phyloP scores from a whole-genome alignment of 2,113 vertebrate genomes.

The Cinclus mexicanus region DNA sequence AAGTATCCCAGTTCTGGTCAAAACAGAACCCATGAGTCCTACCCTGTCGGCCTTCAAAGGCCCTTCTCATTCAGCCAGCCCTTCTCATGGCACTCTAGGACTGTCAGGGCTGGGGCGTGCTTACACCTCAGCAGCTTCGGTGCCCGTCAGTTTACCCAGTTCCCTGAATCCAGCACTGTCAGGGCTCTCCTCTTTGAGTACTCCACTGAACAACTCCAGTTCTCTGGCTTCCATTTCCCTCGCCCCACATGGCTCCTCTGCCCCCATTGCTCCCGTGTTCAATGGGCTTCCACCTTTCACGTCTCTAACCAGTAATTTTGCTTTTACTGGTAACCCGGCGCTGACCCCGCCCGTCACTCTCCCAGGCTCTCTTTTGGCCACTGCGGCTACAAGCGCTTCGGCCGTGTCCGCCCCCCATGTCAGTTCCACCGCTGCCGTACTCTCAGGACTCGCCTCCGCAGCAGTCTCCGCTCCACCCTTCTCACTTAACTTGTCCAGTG shows the following conservation, averaged over 20 bases:
- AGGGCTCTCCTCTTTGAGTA: slow-evolving; percentile 68
- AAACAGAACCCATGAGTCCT: slow-evolving; percentile 83
- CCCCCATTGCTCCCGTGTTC: slow-evolving; percentile 78
- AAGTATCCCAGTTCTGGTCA: slow-evolving; percentile 68
- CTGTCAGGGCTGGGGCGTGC: slow-evolving; percentile 78
- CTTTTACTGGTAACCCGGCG: slow-evolving; percentile 69
- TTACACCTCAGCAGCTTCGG: slow-evolving; percentile 79
- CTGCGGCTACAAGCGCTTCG: slow-evolving; percentile 60
- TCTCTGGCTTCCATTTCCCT: slow-evolving; percentile 73
- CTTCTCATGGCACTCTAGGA: slow-evolving; percentile 80
- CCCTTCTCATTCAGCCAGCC: slow-evolving; percentile 81
- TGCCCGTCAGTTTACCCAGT: slow-evolving; percentile 82
- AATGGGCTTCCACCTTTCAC: slow-evolving; percentile 86
- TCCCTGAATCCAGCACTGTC: slow-evolving; percentile 73
- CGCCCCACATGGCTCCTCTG: slow-evolving; percentile 66
- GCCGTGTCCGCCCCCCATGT: slow-evolving; percentile 45
- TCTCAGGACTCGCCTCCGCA: slow-evolving; percentile 78
- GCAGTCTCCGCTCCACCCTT: slow-evolving; percentile 79
- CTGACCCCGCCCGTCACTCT: slow-evolving; percentile 72
- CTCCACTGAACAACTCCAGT: slow-evolving; percentile 66
- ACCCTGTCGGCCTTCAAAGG: slow-evolving; percentile 92
- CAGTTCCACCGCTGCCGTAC: slow-evolving; percentile 71
- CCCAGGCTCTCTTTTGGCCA: slow-evolving; percentile 67
- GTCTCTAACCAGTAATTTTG: slow-evolving; percentile 76
- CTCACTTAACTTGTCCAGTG: slow-evolving; percentile 84